phyloP scores from a whole-genome alignment of 1,140 invertebrate genomes.

The Zelostemma sp. region DNA sequence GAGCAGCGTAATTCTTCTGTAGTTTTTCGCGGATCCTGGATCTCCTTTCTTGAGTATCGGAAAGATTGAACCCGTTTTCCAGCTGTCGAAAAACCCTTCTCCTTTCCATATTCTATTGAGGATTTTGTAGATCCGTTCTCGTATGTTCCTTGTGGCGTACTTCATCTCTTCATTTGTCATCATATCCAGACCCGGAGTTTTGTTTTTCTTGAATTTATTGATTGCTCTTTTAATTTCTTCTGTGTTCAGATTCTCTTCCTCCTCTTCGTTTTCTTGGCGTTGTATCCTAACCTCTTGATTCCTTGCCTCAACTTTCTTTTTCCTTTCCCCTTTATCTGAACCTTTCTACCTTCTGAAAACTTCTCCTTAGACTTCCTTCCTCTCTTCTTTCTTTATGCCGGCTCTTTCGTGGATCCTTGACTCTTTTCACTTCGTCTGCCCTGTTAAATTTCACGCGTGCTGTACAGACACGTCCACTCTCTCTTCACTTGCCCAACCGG shows the following conservation, averaged over 20 bases:
- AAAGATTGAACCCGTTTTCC: neutral
- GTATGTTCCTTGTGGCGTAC: neutral
- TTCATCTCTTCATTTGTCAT: neutral
- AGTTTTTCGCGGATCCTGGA: neutral
- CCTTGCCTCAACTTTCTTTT: conserved; percentile 6
- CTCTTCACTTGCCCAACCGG: too few relatives aligned
- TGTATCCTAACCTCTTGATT: conserved; percentile 4
- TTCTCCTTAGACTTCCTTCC: neutral
- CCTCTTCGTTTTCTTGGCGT: too few relatives aligned
- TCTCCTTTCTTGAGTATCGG: conserved; percentile 7
- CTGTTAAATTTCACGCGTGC: too few relatives aligned
- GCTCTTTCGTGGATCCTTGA: too few relatives aligned
- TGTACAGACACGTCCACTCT: too few relatives aligned
- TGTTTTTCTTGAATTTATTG: too few relatives aligned
- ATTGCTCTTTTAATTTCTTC: conserved; percentile 2
- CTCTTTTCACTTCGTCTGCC: too few relatives aligned
- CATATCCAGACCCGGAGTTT: too few relatives aligned
- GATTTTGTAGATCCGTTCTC: neutral
- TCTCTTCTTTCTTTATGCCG: conserved; percentile 2
- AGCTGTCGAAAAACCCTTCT: conserved; percentile 9
- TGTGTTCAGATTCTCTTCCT: neutral
- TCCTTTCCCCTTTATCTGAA: conserved; percentile 11
- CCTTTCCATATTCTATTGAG: conserved; percentile 11
- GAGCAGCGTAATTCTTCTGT: conserved; percentile 2
- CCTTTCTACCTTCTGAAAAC: neutral